Evolutionary conservation across 1,140 invertebrate genomes (phyloP).

Genomic region (Drosophila arizonae): DNA sequence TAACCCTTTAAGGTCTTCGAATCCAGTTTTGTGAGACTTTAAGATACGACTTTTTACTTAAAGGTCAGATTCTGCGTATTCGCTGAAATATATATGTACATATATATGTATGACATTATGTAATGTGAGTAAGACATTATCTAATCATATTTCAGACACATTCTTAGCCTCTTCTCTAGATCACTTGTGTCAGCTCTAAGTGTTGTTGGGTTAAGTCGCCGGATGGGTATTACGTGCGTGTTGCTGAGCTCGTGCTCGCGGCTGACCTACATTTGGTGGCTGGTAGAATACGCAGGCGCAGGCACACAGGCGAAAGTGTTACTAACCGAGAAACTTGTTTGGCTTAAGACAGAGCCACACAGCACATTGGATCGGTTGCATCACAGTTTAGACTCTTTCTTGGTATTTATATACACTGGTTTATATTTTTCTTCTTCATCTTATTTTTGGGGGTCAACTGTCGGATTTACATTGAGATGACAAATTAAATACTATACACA

Average conservation of each 20-base stretch:
- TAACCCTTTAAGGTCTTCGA: conserved; percentile 24
- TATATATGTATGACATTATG: too few species aligned
- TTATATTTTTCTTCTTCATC: neutral
- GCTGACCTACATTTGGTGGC: conserved; percentile 64
- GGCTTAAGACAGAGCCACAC: conserved; percentile 1
- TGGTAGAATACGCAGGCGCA: conserved; percentile 59
- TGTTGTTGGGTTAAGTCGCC: conserved; percentile 34
- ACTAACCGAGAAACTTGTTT: conserved; percentile 73
- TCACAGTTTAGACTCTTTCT: conserved; percentile 77
- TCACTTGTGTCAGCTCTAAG: neutral
- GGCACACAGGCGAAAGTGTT: conserved; percentile 71
- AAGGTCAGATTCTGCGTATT: too few species aligned
- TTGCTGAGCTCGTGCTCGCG: conserved; percentile 29
- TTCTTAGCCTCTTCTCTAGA: neutral
- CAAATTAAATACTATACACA: conserved; percentile 58
- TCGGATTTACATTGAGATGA: conserved; percentile 76
- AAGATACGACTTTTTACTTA: neutral
- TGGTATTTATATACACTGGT: conserved; percentile 31
- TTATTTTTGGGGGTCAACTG: conserved; percentile 65
- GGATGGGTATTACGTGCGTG: conserved; percentile 32
- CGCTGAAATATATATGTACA: too few species aligned
- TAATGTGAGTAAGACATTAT: too few species aligned
- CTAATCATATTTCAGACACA: neutral
- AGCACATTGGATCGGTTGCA: conserved; percentile 50
- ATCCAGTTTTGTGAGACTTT: conserved; percentile 2